Conservation (phyloP, 2,797 vertebrate genomes). For the Gorsachius magnificus region DNA sequence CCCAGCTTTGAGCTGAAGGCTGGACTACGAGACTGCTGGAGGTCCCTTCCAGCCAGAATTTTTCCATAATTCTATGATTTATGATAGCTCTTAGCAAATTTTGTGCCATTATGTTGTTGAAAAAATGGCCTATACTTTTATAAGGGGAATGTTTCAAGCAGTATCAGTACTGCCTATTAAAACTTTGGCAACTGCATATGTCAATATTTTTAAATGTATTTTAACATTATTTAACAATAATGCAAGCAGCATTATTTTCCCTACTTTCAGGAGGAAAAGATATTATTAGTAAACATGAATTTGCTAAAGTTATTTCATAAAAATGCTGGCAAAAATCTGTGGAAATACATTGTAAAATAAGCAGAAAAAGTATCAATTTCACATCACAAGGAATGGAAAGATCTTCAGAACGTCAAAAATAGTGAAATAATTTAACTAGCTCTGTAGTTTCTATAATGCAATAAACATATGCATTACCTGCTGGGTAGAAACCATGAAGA, state of each 20-base stretch:
- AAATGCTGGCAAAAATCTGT: slow-evolving; percentile 39
- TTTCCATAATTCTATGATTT: slow-evolving; percentile 48
- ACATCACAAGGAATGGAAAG: slow-evolving; percentile 60
- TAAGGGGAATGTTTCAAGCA: slow-evolving; percentile 11
- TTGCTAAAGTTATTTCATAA: slow-evolving; percentile 31
- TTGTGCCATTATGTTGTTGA: neutral
- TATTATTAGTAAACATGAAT: slow-evolving; percentile 44
- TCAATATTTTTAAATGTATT: neutral
- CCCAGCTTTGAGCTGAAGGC: neutral
- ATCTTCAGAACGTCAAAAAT: slow-evolving; percentile 59
- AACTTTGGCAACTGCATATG: neutral
- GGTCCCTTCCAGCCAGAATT: neutral
- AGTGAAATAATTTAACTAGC: slow-evolving; percentile 66
- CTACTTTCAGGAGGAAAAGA: neutral
- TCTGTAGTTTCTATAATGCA: slow-evolving; percentile 61
- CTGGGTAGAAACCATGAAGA: slow-evolving; percentile 63
- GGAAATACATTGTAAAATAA: slow-evolving; percentile 38
- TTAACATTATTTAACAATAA: neutral
- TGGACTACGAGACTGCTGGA: neutral
- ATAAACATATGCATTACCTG: slow-evolving; percentile 57
- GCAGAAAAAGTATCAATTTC: slow-evolving; percentile 56
- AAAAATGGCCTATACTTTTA: slow-evolving; percentile 20
- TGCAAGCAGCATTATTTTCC: neutral
- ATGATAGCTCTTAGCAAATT: slow-evolving; percentile 30
- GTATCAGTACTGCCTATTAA: neutral